phyloP scores from a whole-genome alignment of 2,797 vertebrate species.

The Furcifer pardalis region DNA sequence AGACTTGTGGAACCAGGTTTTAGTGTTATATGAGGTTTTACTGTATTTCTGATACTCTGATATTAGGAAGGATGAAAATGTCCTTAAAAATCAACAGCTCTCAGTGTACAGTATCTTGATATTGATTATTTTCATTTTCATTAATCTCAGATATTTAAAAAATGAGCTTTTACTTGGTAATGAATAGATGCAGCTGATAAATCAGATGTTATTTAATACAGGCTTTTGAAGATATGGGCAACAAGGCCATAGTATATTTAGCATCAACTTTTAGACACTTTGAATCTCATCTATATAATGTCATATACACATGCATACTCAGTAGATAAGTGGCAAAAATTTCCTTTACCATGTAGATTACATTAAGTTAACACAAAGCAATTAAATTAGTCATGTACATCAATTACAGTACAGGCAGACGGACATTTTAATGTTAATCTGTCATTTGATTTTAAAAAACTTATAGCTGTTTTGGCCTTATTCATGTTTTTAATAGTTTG shows the following conservation, averaged over 20 bases:
- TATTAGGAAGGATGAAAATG: conserved; percentile 30
- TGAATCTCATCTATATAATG: background rate
- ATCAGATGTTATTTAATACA: background rate
- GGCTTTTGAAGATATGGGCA: background rate
- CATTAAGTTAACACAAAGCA: background rate
- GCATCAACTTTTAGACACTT: background rate
- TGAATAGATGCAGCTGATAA: background rate
- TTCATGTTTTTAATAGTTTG: background rate
- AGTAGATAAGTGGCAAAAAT: background rate
- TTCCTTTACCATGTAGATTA: background rate
- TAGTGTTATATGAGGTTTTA: too few relatives aligned
- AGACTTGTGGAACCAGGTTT: too few relatives aligned
- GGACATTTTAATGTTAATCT: background rate
- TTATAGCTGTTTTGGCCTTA: background rate
- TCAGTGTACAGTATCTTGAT: conserved; percentile 6
- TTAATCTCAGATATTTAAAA: conserved; percentile 1
- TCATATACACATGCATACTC: background rate
- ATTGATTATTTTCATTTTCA: background rate
- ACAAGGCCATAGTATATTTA: background rate
- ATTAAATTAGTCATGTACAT: background rate
- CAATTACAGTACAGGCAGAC: background rate
- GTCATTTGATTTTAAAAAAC: background rate
- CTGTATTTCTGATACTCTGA: background rate
- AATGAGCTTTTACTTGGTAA: background rate
- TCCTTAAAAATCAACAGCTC: background rate